Percentiles rank a stretch among this genome's conserved stretches.
Evolutionary conservation across 1,140 invertebrate genomes (phyloP).

Genomic region (Semibalanus balanoides): DNA sequence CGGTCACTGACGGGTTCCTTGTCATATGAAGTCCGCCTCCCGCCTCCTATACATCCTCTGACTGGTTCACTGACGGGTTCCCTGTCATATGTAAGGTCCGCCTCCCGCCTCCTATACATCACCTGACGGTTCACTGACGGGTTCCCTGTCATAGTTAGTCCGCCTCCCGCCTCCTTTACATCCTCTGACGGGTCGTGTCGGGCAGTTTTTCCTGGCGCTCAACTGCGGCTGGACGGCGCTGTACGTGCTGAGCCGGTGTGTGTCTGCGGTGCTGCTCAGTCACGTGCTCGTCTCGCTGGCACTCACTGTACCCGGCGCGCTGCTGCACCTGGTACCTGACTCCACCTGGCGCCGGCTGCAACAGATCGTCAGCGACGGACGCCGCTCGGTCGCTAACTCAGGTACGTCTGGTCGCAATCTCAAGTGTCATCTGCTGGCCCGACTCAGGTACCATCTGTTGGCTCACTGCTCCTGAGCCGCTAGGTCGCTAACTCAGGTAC

Average conservation of each 20-base stretch:
- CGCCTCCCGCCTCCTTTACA: not conserved
- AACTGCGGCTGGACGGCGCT: not conserved
- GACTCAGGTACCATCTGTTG: no score
- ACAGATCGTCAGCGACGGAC: not conserved
- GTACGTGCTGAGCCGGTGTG: not conserved
- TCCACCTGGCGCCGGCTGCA: not conserved
- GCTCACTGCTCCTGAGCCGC: no score
- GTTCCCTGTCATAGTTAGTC: not conserved
- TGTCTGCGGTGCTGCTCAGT: not conserved
- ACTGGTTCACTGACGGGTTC: not conserved
- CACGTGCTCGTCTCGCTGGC: not conserved
- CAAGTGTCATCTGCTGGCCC: no score
- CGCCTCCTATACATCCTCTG: no score
- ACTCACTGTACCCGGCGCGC: not conserved
- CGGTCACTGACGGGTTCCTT: no score
- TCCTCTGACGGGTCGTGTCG: no score
- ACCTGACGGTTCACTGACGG: not conserved
- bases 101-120: no score
- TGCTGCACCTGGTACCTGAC: not conserved
- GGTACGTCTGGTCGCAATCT: no score
- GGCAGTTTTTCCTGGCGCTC: not conserved
- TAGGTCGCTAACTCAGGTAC: no score
- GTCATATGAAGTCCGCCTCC: no score
- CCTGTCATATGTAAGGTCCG: not conserved
- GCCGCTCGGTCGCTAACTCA: not conserved